Evolutionary conservation across 2,888 invertebrate species (phyloP), one percentile per base, ranked within the genome.

Genomic region (Thymelicus lineola): DNA sequence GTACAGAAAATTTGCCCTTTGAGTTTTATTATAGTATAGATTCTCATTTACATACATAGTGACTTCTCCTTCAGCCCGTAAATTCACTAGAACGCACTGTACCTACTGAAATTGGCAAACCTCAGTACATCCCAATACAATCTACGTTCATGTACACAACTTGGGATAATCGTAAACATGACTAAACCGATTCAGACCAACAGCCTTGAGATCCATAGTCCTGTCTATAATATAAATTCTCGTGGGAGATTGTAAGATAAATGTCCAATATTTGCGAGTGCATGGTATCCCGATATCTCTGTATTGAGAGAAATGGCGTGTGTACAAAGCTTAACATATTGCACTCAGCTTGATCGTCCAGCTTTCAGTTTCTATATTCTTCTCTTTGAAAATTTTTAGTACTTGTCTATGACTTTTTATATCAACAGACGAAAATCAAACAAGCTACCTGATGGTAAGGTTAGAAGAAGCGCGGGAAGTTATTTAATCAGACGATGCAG

Each of bases 231-330:
- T 58, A 65, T 65, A 57, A 53, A 64, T 57, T 55, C 65, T 45
- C 9, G 6, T 36, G 58, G 65, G 65, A 66, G 35, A 48, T 45
- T 66, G 46, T 66, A 46, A 35, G 45, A 65, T 50, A 66, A 15
- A 58, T 66, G 46, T 66, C 65, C 65, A 66, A 66, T 66, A 58
- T 66, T 66, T 66, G 28, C 35, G 58, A 66, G 65, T 66, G 58
- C 57, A 38, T 14, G 7, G 63, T 50, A 57, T n/a, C 36, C 36
- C 15, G n/a, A 15, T 35, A 65, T 65, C 9, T 57, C 28, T 55
- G 20, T 53, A 64, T 36, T n/a, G 42, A 45, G 15, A 57, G 55
- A 65, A 65, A 57, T 55, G 20, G 17, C n/a, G 55, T 45, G 12
- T 42, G 64, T 55, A 55, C 7, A 10, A 38, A 45, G 12, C 20